A percentile compares a stretch with the other conserved stretches of the same genome.
phyloP scores from a whole-genome alignment of 2,797 vertebrate species.

The Enteromius viviparus region DNA sequence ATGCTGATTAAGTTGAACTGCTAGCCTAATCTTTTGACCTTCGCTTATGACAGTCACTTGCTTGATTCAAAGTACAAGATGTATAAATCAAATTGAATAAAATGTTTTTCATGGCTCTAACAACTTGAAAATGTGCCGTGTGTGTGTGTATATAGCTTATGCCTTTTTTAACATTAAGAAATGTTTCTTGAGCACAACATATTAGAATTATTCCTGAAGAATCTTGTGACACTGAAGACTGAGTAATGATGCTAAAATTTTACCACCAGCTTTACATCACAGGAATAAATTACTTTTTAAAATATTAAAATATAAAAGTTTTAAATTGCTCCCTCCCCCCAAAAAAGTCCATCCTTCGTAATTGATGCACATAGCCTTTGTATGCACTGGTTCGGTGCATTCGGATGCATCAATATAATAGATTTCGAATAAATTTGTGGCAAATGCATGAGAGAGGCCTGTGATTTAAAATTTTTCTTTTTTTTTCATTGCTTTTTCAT shows the following conservation, averaged over 20 bases:
- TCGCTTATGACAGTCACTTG: neutral
- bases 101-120: neutral
- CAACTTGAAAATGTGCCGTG: neutral
- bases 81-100: neutral
- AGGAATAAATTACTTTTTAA: neutral
- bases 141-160: no score
- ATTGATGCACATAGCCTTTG: neutral
- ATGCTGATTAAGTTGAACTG: slow-evolving; percentile 13
- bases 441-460: neutral
- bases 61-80: neutral
- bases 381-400: neutral
- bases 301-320: neutral
- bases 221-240: neutral
- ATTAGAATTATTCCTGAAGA: neutral
- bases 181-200: neutral
- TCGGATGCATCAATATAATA: neutral
- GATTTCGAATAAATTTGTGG: neutral
- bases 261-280: neutral
- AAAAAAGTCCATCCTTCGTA: no score
- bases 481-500: no score
- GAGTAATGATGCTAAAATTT: neutral
- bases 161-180: neutral
- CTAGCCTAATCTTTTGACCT: neutral
- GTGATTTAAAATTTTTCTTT: neutral
- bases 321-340: no score